Evolutionary conservation across 2,888 invertebrate species (phyloP).

Genomic region (Cerastis leucographa): DNA sequence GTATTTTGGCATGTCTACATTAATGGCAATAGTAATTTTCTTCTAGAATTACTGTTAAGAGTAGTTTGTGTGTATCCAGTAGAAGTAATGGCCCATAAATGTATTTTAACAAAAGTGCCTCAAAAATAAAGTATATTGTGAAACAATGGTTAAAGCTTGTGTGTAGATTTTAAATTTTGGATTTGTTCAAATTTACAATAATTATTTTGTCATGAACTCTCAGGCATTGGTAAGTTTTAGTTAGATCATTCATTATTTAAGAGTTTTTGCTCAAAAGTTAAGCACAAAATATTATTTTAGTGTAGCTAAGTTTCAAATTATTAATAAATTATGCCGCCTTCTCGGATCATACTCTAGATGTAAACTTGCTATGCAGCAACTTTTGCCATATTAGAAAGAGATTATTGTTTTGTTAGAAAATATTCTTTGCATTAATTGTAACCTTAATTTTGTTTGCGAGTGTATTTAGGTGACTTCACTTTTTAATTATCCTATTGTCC

Average conservation of each 20-base stretch:
- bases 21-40: conserved; percentile 17
- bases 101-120: conserved; percentile 47
- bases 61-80: conserved; percentile 22
- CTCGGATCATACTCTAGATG: conserved; percentile 56
- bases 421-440: conserved; percentile 50
- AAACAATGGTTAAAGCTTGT: conserved; percentile 11
- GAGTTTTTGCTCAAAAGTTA: conserved; percentile 56
- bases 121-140: conserved; percentile 10
- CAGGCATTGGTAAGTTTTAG: conserved; percentile 29
- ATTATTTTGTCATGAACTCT: background rate
- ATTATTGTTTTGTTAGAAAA: conserved; percentile 51
- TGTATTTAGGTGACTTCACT: conserved; percentile 51
- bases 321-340: conserved; percentile 60
- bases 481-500: conserved; percentile 56
- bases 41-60: conserved; percentile 28
- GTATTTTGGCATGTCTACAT: conserved; percentile 1
- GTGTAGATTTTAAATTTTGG: conserved; percentile 12
- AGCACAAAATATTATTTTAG: conserved; percentile 34
- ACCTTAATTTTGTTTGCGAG: conserved; percentile 34
- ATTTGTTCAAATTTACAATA: background rate
- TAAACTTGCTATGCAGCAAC: conserved; percentile 54
- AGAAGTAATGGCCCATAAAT: conserved; percentile 13
- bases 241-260: conserved; percentile 23
- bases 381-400: conserved; percentile 66
- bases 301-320: conserved; percentile 4